Conservation (phyloP, 2,797 vertebrate genomes). For the Vultur gryphus region DNA sequence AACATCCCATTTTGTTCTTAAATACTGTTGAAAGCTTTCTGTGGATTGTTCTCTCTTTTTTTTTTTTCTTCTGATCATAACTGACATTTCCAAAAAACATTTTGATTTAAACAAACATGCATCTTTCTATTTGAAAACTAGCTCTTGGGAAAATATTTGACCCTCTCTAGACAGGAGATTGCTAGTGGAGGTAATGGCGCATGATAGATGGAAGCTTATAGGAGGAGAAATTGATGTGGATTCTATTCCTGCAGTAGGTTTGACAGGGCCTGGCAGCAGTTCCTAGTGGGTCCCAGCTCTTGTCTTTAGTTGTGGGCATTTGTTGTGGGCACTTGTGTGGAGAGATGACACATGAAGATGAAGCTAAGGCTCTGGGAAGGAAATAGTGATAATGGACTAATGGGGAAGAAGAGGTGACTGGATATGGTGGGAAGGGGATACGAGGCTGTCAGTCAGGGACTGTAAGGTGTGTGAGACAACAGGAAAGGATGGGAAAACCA, state of each 20-base stretch:
- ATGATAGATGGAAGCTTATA: not conserved
- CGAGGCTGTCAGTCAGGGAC: not conserved
- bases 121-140: not conserved
- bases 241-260: not conserved
- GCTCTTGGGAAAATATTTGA: not conserved
- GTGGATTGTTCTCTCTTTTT: not conserved
- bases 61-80: not conserved
- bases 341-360: not conserved
- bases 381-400: not conserved
- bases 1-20: not conserved
- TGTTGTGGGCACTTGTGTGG: not conserved
- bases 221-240: not conserved
- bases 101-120: not conserved
- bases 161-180: not conserved
- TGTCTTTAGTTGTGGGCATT: not conserved
- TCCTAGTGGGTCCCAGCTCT: not conserved
- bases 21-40: not conserved
- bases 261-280: not conserved
- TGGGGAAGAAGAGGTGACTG: not conserved
- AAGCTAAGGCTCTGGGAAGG: not conserved
- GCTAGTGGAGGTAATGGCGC: not conserved
- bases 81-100: not conserved
- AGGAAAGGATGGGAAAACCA: not conserved
- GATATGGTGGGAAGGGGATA: not conserved
- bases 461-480: not conserved